Conservation (phyloP, 2,797 vertebrate genomes). For the Trichosurus vulpecula region DNA sequence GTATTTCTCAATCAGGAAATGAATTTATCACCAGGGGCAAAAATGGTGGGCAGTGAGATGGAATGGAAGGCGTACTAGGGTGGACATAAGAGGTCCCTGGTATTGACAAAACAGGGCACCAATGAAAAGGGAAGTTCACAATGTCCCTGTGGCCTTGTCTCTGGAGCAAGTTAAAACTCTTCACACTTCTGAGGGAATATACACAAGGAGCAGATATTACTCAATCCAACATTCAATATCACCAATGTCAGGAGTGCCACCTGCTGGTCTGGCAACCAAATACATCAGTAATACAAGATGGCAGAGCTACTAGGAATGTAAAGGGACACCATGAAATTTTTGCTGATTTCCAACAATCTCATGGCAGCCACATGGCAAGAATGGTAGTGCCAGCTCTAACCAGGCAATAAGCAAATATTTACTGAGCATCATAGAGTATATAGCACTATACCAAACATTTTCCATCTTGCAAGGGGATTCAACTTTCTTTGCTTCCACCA, state of each 20-base stretch:
- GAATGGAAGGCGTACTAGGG: not conserved
- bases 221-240: too few relatives aligned
- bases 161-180: not conserved
- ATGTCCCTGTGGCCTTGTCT: not conserved
- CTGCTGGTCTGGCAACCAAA: not conserved
- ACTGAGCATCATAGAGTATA: rapidly evolving
- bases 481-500: rapidly evolving
- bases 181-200: not conserved
- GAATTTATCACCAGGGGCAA: not conserved
- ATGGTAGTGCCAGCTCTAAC: rapidly evolving
- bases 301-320: not conserved
- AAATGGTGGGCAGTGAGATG: not conserved
- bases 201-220: rapidly evolving
- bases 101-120: not conserved
- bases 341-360: not conserved
- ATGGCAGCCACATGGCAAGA: not conserved
- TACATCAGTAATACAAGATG: rapidly evolving
- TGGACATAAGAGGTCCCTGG: not conserved
- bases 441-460: rapidly evolving
- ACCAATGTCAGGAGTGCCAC: not conserved
- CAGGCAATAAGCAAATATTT: not conserved
- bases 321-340: not conserved
- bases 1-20: not conserved
- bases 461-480: not conserved
- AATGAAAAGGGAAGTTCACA: not conserved